These are phyloP conservation scores for Cheirogaleus medius DNA, from an alignment of 2,113 vertebrate genomes.

Conservation along the genomic window DNA sequence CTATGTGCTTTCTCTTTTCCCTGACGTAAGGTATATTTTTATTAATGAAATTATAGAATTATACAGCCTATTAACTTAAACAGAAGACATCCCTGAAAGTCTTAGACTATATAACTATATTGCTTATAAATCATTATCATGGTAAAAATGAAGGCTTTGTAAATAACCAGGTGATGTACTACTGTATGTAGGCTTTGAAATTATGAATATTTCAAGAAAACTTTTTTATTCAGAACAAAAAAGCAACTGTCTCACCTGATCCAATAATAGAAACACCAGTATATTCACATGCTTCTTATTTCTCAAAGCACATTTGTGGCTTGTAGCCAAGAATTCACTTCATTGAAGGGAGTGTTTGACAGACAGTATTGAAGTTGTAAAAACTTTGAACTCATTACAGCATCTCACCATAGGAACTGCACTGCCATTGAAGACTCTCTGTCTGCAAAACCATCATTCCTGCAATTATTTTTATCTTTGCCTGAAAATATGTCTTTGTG, in stretches of 20 bases:
- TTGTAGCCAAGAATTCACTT: slow-evolving; percentile 49
- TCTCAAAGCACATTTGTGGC: slow-evolving; percentile 50
- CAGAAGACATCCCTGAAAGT: not conserved
- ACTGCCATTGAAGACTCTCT: slow-evolving; percentile 46
- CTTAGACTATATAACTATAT: not conserved
- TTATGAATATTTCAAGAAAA: slow-evolving; percentile 18
- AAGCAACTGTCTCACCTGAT: not conserved
- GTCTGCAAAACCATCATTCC: slow-evolving; percentile 36
- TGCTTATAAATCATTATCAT: not conserved
- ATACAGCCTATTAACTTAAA: not conserved
- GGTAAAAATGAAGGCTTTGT: not conserved
- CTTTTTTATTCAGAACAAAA: not conserved
- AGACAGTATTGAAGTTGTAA: slow-evolving; percentile 60
- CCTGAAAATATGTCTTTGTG: slow-evolving; percentile 53
- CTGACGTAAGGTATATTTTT: not conserved
- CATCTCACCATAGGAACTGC: slow-evolving; percentile 51
- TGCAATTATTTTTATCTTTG: slow-evolving; percentile 65
- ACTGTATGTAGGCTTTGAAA: not conserved
- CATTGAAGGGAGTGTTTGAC: slow-evolving; percentile 52
- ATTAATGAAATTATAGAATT: slow-evolving; percentile 34
- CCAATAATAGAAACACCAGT: slow-evolving; percentile 25
- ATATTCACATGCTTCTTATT: slow-evolving; percentile 49
- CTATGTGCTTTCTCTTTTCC: not conserved
- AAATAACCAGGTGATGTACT: slow-evolving; percentile 19
- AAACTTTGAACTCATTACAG: slow-evolving; percentile 70